Conservation (phyloP, 2,888 invertebrate genomes). For the Spodoptera picta region DNA sequence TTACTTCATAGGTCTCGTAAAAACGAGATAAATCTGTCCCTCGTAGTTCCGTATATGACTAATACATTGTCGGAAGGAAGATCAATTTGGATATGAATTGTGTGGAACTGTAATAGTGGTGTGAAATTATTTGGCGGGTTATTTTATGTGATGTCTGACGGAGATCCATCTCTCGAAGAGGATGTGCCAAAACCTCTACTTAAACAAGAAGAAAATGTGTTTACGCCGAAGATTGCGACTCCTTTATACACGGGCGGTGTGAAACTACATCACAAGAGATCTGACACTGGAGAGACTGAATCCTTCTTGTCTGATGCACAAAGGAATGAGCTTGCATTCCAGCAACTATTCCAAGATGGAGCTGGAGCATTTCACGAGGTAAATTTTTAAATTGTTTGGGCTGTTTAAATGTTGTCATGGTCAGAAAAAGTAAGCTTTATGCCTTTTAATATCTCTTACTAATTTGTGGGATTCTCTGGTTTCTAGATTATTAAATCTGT, state of each 20-base stretch:
- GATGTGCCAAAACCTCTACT: slow-evolving; percentile 82
- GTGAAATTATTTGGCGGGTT: slow-evolving; percentile 37
- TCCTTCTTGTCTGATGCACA: slow-evolving; percentile 81
- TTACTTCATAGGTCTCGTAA: slow-evolving; percentile 16
- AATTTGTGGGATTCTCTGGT: slow-evolving; percentile 16
- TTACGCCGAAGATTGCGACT: slow-evolving; percentile 83
- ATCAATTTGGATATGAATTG: slow-evolving; percentile 44
- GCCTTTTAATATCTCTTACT: slow-evolving; percentile 11
- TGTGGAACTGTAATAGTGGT: slow-evolving; percentile 37
- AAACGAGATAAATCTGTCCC: slow-evolving; percentile 45
- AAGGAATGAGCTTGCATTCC: slow-evolving; percentile 82
- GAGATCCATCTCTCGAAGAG: slow-evolving; percentile 86
- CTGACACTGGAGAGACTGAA: slow-evolving; percentile 79
- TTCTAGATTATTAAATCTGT: background rate
- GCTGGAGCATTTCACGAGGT: slow-evolving; percentile 78
- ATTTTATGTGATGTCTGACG: slow-evolving; percentile 86
- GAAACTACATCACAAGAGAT: slow-evolving; percentile 77
- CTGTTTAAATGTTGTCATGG: slow-evolving; percentile 1
- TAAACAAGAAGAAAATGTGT: slow-evolving; percentile 82
- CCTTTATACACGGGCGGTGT: slow-evolving; percentile 81
- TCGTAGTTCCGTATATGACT: slow-evolving; percentile 56
- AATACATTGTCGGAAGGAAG: slow-evolving; percentile 49
- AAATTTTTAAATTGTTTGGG: slow-evolving; percentile 43
- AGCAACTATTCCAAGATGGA: slow-evolving; percentile 82
- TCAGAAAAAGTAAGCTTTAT: background rate